phyloP scores from a whole-genome alignment of 2,888 invertebrate genomes.

The Drosophila borborema region DNA sequence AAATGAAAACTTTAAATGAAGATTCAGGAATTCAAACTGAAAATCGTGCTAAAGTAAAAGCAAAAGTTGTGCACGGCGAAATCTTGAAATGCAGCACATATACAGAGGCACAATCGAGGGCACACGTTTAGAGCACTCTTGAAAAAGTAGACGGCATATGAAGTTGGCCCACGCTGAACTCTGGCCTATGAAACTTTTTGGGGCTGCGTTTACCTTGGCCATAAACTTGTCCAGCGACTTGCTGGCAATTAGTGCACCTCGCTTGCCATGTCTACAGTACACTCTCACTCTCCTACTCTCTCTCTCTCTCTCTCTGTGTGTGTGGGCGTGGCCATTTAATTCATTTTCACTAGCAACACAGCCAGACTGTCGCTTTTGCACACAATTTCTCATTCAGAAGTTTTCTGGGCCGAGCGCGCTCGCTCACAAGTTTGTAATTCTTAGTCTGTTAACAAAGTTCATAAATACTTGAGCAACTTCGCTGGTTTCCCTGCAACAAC shows the following conservation, averaged over 20 bases:
- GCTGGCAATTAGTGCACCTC: conserved; percentile 78
- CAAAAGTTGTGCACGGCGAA: conserved; percentile 54
- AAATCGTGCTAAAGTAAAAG: conserved; percentile 68
- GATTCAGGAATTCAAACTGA: conserved; percentile 57
- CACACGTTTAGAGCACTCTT: conserved; percentile 29
- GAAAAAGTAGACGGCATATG: conserved; percentile 68
- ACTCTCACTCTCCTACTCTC: neutral
- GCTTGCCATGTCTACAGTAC: conserved; percentile 27
- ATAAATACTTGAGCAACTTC: conserved; percentile 77
- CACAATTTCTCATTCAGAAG: conserved; percentile 80
- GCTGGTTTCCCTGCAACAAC: conserved; percentile 45
- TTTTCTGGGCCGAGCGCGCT: conserved; percentile 49
- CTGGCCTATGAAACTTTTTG: conserved; percentile 67
- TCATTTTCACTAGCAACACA: conserved; percentile 68
- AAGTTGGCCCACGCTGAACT: conserved; percentile 74
- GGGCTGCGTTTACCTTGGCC: conserved; percentile 75
- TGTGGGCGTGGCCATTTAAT: conserved; percentile 72
- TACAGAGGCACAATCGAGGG: conserved; percentile 13
- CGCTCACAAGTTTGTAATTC: conserved; percentile 76
- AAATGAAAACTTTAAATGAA: conserved; percentile 49
- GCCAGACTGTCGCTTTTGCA: conserved; percentile 73
- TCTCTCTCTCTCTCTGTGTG: conserved; percentile 14
- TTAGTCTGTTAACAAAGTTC: conserved; percentile 81
- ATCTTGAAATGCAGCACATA: conserved; percentile 31
- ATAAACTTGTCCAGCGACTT: conserved; percentile 74